Evolutionary conservation across 2,888 invertebrate genomes (phyloP).

Genomic region (Drosophila borborema): DNA sequence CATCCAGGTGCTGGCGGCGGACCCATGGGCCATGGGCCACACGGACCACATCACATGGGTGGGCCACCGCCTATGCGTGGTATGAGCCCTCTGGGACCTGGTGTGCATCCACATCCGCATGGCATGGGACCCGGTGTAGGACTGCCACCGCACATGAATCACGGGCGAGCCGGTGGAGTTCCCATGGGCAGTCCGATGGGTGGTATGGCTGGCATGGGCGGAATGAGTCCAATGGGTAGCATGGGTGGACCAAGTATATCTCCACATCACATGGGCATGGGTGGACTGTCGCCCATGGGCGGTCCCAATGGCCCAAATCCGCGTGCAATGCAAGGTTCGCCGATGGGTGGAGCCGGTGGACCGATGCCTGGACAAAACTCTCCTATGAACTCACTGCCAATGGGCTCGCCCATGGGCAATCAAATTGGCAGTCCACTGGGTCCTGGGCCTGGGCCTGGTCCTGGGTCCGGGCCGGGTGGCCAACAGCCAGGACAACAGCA

Average conservation of each 20-base stretch:
- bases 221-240: constrained; percentile 86
- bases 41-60: constrained; percentile 87
- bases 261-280: constrained; percentile 84
- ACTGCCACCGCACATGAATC: constrained; percentile 84
- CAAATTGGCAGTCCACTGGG: constrained; percentile 86
- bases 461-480: constrained; percentile 20
- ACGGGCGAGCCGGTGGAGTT: constrained; percentile 81
- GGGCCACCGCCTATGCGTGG: constrained; percentile 85
- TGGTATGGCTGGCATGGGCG: constrained; percentile 86
- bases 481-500: constrained; percentile 46
- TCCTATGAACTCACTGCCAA: constrained; percentile 90
- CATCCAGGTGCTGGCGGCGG: constrained; percentile 87
- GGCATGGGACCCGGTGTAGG: constrained; percentile 81
- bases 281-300: constrained; percentile 87
- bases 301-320: constrained; percentile 85
- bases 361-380: constrained; percentile 86
- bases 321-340: constrained; percentile 88
- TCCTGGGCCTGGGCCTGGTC: constrained; percentile 58
- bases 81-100: constrained; percentile 84
- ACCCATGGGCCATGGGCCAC: constrained; percentile 85
- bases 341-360: constrained; percentile 87
- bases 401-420: constrained; percentile 90
- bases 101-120: constrained; percentile 78
- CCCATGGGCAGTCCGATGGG: constrained; percentile 87
- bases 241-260: constrained; percentile 86